Evolutionary conservation across 2,888 invertebrate genomes (phyloP).

Genomic region (Chironomus riparius): DNA sequence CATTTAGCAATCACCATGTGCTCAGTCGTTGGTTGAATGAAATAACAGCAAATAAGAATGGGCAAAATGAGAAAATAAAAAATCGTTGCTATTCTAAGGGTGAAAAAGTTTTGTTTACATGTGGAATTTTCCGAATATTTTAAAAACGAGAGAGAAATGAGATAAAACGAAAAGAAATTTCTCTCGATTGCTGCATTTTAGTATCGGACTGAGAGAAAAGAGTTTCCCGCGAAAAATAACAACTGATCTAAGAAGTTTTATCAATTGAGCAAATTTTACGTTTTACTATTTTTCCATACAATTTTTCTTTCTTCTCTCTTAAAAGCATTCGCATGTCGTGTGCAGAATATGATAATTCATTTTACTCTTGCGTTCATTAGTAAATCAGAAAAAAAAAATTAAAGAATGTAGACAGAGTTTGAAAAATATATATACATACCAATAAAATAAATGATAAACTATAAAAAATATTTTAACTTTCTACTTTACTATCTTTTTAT

Average conservation of each 20-base stretch:
- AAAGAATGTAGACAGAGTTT: too few species aligned
- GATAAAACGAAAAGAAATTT: background rate
- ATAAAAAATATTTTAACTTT: too few species aligned
- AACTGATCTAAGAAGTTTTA: background rate
- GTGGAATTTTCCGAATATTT: constrained; percentile 7
- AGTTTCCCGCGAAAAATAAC: constrained; percentile 13
- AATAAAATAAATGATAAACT: too few species aligned
- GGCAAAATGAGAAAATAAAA: background rate
- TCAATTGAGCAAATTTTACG: background rate
- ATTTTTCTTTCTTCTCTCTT: background rate
- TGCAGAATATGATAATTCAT: too few species aligned
- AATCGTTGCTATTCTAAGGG: background rate
- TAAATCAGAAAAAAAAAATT: too few species aligned
- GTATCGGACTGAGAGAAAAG: background rate
- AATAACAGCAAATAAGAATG: background rate
- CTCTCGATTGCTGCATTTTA: background rate
- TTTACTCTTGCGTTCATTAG: too few species aligned
- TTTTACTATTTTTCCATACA: constrained; percentile 4
- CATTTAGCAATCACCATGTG: constrained; percentile 12
- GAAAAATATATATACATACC: too few species aligned
- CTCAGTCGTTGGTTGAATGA: background rate
- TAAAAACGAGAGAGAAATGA: background rate
- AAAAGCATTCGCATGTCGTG: too few species aligned
- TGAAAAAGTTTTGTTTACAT: constrained; percentile 27
- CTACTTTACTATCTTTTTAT: too few species aligned